Evolutionary conservation across 1,140 invertebrate genomes (phyloP).

Genomic region (Arion vulgaris): DNA sequence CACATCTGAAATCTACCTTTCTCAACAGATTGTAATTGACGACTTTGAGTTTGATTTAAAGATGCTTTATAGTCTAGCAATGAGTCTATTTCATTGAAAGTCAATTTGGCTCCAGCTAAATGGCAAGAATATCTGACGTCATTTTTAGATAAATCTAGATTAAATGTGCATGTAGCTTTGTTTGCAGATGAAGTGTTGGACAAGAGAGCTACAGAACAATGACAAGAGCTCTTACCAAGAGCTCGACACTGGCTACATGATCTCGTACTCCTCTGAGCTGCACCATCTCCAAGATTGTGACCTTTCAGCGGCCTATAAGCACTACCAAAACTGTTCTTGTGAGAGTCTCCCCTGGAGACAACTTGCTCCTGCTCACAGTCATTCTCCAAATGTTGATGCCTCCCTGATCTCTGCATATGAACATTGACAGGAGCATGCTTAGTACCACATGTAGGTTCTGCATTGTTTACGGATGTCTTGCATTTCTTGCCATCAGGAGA

Average conservation of each 20-base stretch:
- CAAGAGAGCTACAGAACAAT: not conserved
- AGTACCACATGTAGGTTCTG: not conserved
- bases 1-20: not conserved
- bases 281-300: not conserved
- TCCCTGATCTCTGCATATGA: not conserved
- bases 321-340: not conserved
- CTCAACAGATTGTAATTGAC: not conserved
- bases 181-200: not conserved
- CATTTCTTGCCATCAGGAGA: not conserved
- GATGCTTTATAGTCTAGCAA: not conserved
- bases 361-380: not conserved
- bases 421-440: not conserved
- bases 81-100: slow-evolving; percentile 2
- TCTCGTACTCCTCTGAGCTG: not conserved
- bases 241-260: not conserved
- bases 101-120: not conserved
- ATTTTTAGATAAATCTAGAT: not conserved
- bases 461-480: not conserved
- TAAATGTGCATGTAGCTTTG: not conserved
- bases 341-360: not conserved
- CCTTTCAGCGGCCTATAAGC: not conserved
- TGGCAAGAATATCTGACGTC: not conserved
- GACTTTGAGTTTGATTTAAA: not conserved
- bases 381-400: not conserved
- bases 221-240: not conserved